Evolutionary conservation across 1,140 invertebrate genomes (phyloP), one percentile per base, ranked within the genome.

Genomic region (Dendrolimus kikuchii): DNA sequence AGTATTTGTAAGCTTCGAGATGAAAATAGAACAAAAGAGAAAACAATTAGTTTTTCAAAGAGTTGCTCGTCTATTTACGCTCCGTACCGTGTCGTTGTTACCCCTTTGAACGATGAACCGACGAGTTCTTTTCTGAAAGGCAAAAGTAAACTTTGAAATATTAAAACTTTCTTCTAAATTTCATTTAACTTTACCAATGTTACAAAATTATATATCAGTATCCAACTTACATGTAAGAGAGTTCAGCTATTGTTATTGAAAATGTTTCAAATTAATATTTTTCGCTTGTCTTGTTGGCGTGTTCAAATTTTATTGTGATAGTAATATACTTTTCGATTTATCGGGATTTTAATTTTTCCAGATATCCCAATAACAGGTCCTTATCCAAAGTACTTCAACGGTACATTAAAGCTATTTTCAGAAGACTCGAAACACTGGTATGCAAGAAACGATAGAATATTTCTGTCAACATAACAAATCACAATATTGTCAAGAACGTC

Each of bases 11-110:
- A 79, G 52, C 51, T 82, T 10, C 73, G 71, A 41, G 66, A 77
- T 51, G 77, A 81, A 56, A 71, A 64, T 49, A 74, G 66, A 61
- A 49, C 53, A 49, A 75, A 80, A 68, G 65, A 72, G 49, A 80
- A 80, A 59, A 54, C 64, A 10, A 77, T 83, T 59, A 65, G 57
- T 4, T 76, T 86, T 60, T 81, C 83, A 4, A 77, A 85, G 59
- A 82, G 74, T 63, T 81, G 72, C 60, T 71, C 76, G 4, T 75
- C 81, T 23, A 77, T 81, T 46, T 86, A 80, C 49, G 62, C 78
- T 5, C 76, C 79, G 6, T 86, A 78, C 57, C 67, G 77, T 9
- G 72, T 86, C 7, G 66, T 74, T 7, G 57, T 75, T 5, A 75
- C 79, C 9, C 79, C 81, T 37, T 48, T 80, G 39, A 71, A 77